phyloP scores from a whole-genome alignment of 2,888 invertebrate genomes.

The Ormia ochracea region DNA sequence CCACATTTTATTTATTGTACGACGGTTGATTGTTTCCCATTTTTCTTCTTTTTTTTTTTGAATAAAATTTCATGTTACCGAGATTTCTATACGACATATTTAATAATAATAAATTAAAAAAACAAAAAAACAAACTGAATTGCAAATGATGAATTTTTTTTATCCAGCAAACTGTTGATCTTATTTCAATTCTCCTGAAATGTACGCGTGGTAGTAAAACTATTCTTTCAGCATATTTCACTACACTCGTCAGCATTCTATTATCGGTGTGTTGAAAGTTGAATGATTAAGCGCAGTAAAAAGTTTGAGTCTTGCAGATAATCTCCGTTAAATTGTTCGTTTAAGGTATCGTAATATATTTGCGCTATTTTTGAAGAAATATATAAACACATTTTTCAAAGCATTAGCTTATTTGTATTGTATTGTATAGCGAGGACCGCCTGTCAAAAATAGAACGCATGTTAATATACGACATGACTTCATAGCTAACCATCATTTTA shows the following conservation, averaged over 20 bases:
- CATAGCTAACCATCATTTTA: no score
- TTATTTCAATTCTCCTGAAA: not conserved
- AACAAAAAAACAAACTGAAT: slow-evolving; percentile 24
- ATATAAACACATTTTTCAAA: no score
- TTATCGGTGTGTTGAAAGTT: no score
- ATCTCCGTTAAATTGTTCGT: no score
- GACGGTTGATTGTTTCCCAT: not conserved
- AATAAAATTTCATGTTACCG: slow-evolving; percentile 36
- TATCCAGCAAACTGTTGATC: not conserved
- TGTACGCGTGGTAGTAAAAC: not conserved
- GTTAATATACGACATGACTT: no score
- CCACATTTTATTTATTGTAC: slow-evolving; percentile 25
- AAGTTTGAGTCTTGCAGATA: no score
- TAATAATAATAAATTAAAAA: slow-evolving; percentile 41
- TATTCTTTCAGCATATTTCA: not conserved
- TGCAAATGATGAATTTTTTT: slow-evolving; percentile 19
- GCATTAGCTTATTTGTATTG: no score
- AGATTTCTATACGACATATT: slow-evolving; percentile 47
- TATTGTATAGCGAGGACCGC: no score
- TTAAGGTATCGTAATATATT: no score
- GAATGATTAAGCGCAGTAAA: no score
- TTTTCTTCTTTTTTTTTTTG: not conserved
- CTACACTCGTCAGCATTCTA: not conserved
- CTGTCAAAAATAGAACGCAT: no score
- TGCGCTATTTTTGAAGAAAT: no score